Conservation (phyloP, 1,140 invertebrate genomes). For the Galendromus occidentalis region DNA sequence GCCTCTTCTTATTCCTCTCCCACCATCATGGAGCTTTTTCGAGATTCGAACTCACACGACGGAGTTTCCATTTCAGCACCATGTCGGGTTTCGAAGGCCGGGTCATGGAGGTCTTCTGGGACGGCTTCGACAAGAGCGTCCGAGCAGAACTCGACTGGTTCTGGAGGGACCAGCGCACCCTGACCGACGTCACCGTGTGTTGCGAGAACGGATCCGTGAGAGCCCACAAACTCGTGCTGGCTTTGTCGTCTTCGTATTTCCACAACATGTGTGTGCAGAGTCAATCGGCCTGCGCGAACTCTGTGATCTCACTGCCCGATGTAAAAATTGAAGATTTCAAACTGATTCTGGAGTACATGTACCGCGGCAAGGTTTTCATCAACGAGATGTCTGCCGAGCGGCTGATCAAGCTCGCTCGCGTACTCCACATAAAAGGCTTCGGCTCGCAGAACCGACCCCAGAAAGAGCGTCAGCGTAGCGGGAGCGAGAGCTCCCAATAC, state of each 20-base stretch:
- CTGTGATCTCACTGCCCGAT: background rate
- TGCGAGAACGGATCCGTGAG: background rate
- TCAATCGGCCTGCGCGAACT: background rate
- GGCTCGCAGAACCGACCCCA: background rate
- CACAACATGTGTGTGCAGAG: constrained; percentile 2
- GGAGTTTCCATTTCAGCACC: background rate
- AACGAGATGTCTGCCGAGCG: background rate
- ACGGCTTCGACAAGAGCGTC: constrained; percentile 6
- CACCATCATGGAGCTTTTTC: too few relatives aligned
- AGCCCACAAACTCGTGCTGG: constrained; percentile 3
- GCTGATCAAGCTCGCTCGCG: background rate
- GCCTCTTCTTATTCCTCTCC: too few relatives aligned
- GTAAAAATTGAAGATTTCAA: background rate
- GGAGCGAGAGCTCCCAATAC: background rate
- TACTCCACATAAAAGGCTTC: background rate
- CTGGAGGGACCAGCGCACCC: background rate
- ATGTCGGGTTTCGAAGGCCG: background rate
- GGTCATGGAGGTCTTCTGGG: background rate
- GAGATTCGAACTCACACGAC: too few relatives aligned
- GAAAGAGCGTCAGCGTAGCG: background rate
- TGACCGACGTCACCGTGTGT: background rate
- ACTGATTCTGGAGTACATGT: constrained; percentile 3
- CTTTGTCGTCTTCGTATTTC: background rate
- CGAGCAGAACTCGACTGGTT: constrained; percentile 6
- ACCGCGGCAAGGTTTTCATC: background rate